phyloP scores from a whole-genome alignment of 2,888 invertebrate species.

The Lottia gigantea region DNA sequence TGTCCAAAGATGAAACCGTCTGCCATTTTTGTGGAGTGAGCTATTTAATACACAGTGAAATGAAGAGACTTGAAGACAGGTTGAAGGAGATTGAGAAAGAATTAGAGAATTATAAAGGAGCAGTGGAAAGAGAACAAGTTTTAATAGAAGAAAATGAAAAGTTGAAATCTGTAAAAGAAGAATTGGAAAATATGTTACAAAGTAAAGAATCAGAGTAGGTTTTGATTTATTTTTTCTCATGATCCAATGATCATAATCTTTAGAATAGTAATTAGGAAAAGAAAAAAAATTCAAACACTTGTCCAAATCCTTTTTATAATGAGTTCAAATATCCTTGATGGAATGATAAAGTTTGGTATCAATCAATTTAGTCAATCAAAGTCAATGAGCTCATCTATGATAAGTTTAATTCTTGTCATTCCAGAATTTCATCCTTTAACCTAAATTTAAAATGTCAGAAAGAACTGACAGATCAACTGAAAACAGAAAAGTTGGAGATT shows the following conservation, averaged over 20 bases:
- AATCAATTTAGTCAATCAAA: too few species aligned
- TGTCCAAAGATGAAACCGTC: slow-evolving; percentile 63
- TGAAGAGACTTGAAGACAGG: slow-evolving; percentile 66
- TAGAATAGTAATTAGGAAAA: too few species aligned
- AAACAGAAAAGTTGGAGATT: neutral
- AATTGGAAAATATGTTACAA: slow-evolving; percentile 35
- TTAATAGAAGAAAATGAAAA: slow-evolving; percentile 43
- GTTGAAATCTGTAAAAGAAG: slow-evolving; percentile 38
- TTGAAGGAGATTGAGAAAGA: slow-evolving; percentile 53
- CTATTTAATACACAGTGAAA: slow-evolving; percentile 69
- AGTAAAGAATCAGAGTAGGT: slow-evolving; percentile 17
- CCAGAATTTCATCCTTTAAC: slow-evolving; percentile 36
- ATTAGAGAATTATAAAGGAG: slow-evolving; percentile 47
- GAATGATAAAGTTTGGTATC: too few species aligned
- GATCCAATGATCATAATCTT: too few species aligned
- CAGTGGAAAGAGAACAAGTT: slow-evolving; percentile 49
- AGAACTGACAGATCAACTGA: slow-evolving; percentile 22
- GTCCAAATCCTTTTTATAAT: too few species aligned
- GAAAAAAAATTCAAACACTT: too few species aligned
- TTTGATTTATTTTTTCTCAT: neutral
- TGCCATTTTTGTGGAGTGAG: slow-evolving; percentile 68
- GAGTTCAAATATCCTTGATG: too few species aligned
- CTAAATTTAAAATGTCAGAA: slow-evolving; percentile 40
- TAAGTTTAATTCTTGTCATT: too few species aligned
- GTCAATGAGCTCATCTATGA: too few species aligned